Evolutionary conservation across 2,113 vertebrate genomes (phyloP).

Genomic region (Sylvia atricapilla): DNA sequence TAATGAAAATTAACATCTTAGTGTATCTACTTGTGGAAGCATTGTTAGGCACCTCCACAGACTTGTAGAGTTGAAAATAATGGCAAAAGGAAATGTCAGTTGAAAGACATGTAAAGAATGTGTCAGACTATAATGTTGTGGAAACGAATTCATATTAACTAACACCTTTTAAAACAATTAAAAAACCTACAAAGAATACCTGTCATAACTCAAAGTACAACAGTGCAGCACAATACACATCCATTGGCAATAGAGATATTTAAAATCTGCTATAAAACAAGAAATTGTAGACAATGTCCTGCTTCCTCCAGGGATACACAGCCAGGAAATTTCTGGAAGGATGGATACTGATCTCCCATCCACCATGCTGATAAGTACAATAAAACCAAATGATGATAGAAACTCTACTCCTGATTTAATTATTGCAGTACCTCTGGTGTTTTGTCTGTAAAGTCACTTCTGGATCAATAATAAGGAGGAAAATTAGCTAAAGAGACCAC

Average conservation of each 20-base stretch:
- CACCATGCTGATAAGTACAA: background rate
- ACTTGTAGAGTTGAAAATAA: background rate
- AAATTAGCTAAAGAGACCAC: background rate
- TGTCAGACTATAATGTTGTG: background rate
- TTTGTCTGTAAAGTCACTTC: background rate
- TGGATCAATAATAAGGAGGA: background rate
- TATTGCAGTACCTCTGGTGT: background rate
- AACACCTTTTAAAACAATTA: background rate
- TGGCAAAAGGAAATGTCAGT: background rate
- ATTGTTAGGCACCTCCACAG: background rate
- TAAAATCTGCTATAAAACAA: background rate
- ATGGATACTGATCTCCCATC: background rate
- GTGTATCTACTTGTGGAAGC: background rate
- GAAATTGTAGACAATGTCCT: background rate
- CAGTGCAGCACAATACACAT: background rate
- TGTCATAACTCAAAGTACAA: background rate
- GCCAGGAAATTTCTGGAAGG: background rate
- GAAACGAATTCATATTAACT: background rate
- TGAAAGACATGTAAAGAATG: background rate
- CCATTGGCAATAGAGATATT: too few species aligned
- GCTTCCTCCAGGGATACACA: background rate
- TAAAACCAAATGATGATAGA: background rate
- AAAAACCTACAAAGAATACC: background rate
- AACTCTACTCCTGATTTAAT: background rate
- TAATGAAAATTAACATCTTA: background rate